Evolutionary conservation across 1,140 invertebrate genomes (phyloP).

Genomic region (Ips nitidus): DNA sequence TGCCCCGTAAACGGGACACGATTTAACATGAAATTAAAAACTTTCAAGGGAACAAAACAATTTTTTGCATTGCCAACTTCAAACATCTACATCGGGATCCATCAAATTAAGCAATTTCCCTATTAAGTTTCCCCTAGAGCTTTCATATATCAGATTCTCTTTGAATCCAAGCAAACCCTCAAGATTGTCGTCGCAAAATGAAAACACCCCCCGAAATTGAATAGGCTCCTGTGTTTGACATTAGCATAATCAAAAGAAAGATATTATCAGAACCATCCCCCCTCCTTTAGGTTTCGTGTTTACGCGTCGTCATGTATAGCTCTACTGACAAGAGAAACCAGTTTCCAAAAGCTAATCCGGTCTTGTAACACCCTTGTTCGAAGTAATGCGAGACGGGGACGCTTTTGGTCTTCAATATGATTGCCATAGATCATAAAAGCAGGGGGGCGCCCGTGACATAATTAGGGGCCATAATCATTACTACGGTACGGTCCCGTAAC

Average conservation of each 20-base stretch:
- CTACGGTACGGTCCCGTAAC: conserved; percentile 7
- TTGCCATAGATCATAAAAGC: conserved; percentile 28
- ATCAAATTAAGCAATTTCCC: background rate
- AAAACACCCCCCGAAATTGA: conserved; percentile 13
- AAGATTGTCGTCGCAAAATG: conserved; percentile 3
- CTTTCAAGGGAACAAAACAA: background rate
- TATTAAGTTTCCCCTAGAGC: conserved; percentile 2
- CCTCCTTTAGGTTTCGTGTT: conserved; percentile 3
- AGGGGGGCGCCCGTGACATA: background rate
- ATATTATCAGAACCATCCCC: conserved; percentile 19
- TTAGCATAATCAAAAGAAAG: conserved; percentile 32
- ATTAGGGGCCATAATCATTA: conserved; percentile 30
- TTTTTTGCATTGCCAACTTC: background rate
- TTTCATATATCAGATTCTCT: conserved; percentile 12
- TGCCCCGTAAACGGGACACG: conserved; percentile 1
- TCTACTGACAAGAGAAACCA: conserved; percentile 6
- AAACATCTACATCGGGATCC: background rate
- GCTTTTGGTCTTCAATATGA: conserved; percentile 20
- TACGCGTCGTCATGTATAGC: conserved; percentile 10
- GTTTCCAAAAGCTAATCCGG: conserved; percentile 23
- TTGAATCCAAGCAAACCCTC: conserved; percentile 1
- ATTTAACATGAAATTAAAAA: conserved; percentile 10
- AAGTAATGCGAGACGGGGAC: conserved; percentile 10
- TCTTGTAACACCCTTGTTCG: conserved; percentile 21
- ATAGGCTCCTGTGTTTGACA: conserved; percentile 22